phyloP scores from a whole-genome alignment of 92 coral and sea anemone species.

The Actinostola sp. region DNA sequence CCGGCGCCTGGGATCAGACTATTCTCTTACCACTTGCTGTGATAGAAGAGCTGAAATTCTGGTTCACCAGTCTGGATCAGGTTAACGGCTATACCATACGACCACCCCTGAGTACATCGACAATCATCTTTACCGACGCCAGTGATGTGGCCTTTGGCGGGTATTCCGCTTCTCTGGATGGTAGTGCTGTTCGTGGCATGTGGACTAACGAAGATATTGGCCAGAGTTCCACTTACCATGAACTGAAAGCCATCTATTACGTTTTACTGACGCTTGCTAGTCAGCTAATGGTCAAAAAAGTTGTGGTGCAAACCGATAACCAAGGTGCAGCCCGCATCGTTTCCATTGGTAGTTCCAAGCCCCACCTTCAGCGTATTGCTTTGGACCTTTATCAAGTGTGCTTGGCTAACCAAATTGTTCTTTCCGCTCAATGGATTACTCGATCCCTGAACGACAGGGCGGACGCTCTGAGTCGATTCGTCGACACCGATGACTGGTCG shows the following conservation, averaged over 20 bases:
- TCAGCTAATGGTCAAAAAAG: slow-evolving; percentile 29
- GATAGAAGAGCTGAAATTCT: slow-evolving; percentile 47
- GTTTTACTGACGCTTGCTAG: slow-evolving; percentile 23
- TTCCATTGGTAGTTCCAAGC: slow-evolving; percentile 49
- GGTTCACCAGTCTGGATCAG: slow-evolving; percentile 15
- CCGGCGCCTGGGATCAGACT: slow-evolving; percentile 39
- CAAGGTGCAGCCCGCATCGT: slow-evolving; percentile 58
- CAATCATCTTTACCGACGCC: slow-evolving; percentile 41
- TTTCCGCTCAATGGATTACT: slow-evolving; percentile 64
- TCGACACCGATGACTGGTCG: slow-evolving; percentile 72
- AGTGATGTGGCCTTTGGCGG: slow-evolving; percentile 46
- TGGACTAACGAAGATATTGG: slow-evolving; percentile 30
- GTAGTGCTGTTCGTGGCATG: slow-evolving; percentile 35
- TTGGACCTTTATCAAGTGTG: slow-evolving; percentile 47
- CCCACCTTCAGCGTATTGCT: slow-evolving; percentile 43
- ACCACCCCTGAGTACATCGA: slow-evolving; percentile 1
- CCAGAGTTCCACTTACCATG: slow-evolving; percentile 50
- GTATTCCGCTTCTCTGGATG: slow-evolving; percentile 15
- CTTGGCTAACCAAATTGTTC: slow-evolving; percentile 23
- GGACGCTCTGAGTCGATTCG: slow-evolving; percentile 49
- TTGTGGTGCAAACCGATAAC: slow-evolving; percentile 26
- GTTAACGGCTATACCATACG: slow-evolving; percentile 10
- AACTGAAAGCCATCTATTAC: slow-evolving; percentile 59
- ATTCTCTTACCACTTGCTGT: slow-evolving; percentile 33
- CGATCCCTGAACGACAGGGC: slow-evolving; percentile 39